phyloP scores from a whole-genome alignment of 2,113 vertebrate species.

The Lanius collurio region DNA sequence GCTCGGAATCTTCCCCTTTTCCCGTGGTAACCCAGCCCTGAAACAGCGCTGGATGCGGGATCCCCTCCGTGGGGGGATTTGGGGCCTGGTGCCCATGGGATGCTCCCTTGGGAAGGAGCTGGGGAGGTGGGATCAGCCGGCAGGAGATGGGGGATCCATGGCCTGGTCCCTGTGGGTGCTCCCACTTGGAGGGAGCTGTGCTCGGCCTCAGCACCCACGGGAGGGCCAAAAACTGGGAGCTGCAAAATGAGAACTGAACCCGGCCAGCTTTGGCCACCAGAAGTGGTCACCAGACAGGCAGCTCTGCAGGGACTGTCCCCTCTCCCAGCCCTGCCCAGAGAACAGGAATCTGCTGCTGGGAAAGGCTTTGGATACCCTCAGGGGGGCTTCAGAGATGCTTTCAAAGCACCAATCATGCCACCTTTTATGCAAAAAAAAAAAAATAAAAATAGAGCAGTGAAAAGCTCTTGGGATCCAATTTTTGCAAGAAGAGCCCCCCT shows the following conservation, averaged over 20 bases:
- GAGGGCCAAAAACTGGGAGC: not conserved
- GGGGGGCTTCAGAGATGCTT: not conserved
- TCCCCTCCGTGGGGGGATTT: fast-evolving
- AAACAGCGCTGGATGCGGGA: fast-evolving
- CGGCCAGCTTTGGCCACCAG: not conserved
- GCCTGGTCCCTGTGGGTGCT: fast-evolving
- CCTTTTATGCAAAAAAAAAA: not conserved
- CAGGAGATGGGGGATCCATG: not conserved
- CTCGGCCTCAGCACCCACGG: fast-evolving
- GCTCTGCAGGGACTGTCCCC: not conserved
- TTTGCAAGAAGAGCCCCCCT: not conserved
- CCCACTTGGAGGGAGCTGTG: fast-evolving
- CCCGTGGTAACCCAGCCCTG: not conserved
- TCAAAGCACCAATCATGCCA: fast-evolving
- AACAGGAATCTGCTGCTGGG: not conserved
- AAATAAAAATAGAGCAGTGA: not conserved
- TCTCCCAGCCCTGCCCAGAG: not conserved
- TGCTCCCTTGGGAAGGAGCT: not conserved
- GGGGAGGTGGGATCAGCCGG: not conserved
- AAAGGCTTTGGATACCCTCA: not conserved
- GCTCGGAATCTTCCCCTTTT: not conserved
- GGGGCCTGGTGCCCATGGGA: not conserved
- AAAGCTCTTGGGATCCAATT: not conserved
- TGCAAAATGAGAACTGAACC: not conserved
- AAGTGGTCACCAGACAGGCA: not conserved